These are phyloP conservation scores for Parnassius orleans DNA, from an alignment of 2,888 invertebrate genomes.

Conservation along the genomic window DNA sequence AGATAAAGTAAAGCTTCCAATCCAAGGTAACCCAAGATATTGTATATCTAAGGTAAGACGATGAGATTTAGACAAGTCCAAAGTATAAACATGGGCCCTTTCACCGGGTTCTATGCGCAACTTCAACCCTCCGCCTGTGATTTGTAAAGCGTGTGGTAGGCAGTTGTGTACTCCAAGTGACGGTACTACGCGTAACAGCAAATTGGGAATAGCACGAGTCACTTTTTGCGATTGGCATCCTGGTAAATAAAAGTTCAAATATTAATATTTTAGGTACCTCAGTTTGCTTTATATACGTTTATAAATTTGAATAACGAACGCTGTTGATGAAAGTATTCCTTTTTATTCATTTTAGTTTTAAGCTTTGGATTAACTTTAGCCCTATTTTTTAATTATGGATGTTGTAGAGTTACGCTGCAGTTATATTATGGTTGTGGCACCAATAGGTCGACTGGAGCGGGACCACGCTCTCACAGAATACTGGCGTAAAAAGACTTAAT, in stretches of 20 bases:
- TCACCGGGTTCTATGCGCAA: constrained; percentile 87
- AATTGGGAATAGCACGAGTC: constrained; percentile 84
- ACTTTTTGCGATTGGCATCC: constrained; percentile 64
- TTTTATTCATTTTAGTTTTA: too few species aligned
- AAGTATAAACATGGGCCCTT: constrained; percentile 84
- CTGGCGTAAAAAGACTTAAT: too few species aligned
- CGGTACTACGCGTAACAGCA: constrained; percentile 85
- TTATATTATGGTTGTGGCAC: too few species aligned
- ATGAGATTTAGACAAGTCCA: constrained; percentile 82
- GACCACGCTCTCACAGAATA: too few species aligned
- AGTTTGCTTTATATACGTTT: too few species aligned
- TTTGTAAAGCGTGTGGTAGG: constrained; percentile 86
- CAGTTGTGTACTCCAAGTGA: constrained; percentile 88
- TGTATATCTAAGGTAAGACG: constrained; percentile 72
- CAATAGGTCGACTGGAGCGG: too few species aligned
- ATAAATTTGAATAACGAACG: too few species aligned
- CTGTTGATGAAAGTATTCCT: too few species aligned
- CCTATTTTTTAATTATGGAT: too few species aligned
- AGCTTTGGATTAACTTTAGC: too few species aligned
- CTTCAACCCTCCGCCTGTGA: constrained; percentile 42
- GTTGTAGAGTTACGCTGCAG: too few species aligned
- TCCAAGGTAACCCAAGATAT: constrained; percentile 86
- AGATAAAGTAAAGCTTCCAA: constrained; percentile 84
- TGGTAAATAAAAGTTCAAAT: constrained; percentile 30
- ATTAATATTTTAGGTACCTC: too few species aligned